Evolutionary conservation across 2,113 vertebrate genomes (phyloP), one percentile per base, ranked within the genome.

Genomic region (Lycaon pictus): DNA sequence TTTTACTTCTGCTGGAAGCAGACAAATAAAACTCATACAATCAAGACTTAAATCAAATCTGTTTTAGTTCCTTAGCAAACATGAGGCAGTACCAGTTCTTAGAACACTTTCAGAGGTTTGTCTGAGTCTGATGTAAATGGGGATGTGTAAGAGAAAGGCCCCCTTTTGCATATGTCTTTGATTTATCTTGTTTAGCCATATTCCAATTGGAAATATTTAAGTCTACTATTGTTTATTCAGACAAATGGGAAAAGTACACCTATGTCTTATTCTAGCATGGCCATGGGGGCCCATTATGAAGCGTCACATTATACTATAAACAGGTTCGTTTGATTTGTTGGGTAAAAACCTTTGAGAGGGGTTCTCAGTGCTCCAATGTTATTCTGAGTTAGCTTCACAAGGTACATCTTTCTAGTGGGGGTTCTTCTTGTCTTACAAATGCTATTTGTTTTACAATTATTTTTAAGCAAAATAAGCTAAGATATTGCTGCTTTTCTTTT

Each of bases 31-130:
- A 96, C 69, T 82, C 82, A 89, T 96, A 72, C 95, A 97, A 87
- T 80, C 19, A 93, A 92, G 80, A 90, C 62, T 51, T 89, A 83
- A 56, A 63, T 96, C 81, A 96, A 97, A 95, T 96, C 51, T 97
- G 17, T 94, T 88, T 22, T 96, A 55, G 95, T 97, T 96, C 93
- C 90, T 93, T 97, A 96, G 62, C 13, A 96, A 97, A 96, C 96
- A 94, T 92, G 51, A 96, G 87, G 72, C 92, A 87, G 56, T 53
- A 29, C 16, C 72, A 55, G 67, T 48, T 93, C 48, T 96, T 96
- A 63, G 90, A 97, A 96, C 9, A 86, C 5, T 83, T 93, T 76
- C 69, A 90, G 83, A 97, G 37, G 12, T 89, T 95, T 97, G 8
- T 95, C 67, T 83, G 84, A 89, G 62, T 1, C 51, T 95, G 51